Evolutionary conservation across 2,113 vertebrate species (phyloP).

Genomic region (Caracal caracal): DNA sequence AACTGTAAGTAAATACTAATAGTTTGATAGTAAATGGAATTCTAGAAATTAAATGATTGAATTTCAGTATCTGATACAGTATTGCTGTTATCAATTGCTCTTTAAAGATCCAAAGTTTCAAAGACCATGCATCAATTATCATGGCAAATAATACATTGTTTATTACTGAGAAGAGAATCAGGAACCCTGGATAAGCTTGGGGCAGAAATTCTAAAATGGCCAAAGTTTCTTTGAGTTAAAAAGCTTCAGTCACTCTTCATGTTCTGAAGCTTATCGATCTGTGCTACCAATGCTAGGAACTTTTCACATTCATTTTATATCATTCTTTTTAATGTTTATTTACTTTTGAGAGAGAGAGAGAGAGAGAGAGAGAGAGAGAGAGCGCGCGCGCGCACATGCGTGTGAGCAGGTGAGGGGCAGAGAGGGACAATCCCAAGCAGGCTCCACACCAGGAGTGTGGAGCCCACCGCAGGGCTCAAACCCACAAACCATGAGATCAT

Average conservation of each 20-base stretch:
- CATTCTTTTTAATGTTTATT: no score
- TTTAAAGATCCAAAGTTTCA: not conserved
- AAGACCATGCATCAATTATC: not conserved
- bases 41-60: constrained; percentile 45
- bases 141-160: not conserved
- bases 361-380: no score
- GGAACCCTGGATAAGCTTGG: not conserved
- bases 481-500: no score
- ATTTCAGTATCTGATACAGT: not conserved
- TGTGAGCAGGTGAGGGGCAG: no score
- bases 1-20: not conserved
- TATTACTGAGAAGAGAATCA: not conserved
- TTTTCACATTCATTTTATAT: not conserved
- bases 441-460: no score
- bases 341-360: no score
- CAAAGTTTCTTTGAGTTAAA: constrained; percentile 16
- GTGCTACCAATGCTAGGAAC: not conserved
- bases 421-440: no score
- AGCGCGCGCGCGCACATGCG: no score
- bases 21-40: constrained; percentile 4
- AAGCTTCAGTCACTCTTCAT: not conserved
- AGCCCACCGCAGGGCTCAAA: no score
- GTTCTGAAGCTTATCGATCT: constrained; percentile 4
- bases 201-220: not conserved
- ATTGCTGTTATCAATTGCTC: not conserved